Base-by-base conservation (phyloP, 2,888 invertebrate species). In the Agonopterix arenella region DNA sequence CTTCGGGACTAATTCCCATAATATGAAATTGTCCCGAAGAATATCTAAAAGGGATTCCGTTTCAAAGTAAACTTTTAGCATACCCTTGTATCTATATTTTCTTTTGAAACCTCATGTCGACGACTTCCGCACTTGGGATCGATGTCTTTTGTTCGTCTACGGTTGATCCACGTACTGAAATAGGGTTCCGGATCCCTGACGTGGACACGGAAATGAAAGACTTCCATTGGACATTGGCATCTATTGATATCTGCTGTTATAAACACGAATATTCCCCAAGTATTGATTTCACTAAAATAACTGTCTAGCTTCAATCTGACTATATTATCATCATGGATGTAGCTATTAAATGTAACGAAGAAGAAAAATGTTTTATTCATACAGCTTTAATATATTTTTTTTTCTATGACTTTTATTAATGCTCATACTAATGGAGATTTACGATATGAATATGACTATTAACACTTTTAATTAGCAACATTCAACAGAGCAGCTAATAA, bases 121-220 rank as follows among this genome's bases (percentile, higher is more conserved):
- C 63, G 66, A 72, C 72, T 73, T 76, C 70, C 68, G 67, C 61
- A 60, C 65, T 71, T 68, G 68, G 61, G 60, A 58, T 59, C 59
- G 64, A 68, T 63, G 59, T 66, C 28, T 28, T 28, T 69, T 66
- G 64, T 65, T 66, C 68, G 60, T 68, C 66, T 72, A 68, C 57
- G 63, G 62, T 62, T 69, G 70, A 73, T 76, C 72, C 73, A 69
- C 65, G 73, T 73, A 64, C 64, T 71, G 72, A 72, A 80, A 78
- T 74, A 28, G 70, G 70, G 70, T 76, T 75, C 68, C 73, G 73
- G 73, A 70, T 66, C 64, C 63, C 64, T 76, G 79, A 80, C 69
- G 73, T 72, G 72, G 74, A 69, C 73, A 62, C 76, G 80, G 80
- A 83, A 84, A 83, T 81, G 76, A 80, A 80, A 80, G 74, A 69